These are phyloP conservation scores for Torymus texanus DNA, from an alignment of 2,888 invertebrate genomes.

Conservation along the genomic window DNA sequence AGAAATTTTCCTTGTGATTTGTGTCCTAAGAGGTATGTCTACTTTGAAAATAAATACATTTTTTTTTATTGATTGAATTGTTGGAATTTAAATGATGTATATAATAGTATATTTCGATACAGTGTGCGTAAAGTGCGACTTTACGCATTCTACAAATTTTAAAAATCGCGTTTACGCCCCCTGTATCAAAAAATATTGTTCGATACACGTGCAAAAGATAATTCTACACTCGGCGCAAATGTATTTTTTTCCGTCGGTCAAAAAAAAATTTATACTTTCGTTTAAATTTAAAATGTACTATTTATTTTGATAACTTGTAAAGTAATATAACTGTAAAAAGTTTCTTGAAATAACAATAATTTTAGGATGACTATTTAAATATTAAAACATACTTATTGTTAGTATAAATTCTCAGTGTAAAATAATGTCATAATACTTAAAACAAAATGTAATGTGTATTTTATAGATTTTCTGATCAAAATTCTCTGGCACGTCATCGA, in stretches of 20 bases:
- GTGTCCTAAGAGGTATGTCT: constrained; percentile 71
- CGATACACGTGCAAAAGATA: too few species aligned
- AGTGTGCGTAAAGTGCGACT: too few species aligned
- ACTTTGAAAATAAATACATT: background rate
- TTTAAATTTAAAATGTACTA: background rate
- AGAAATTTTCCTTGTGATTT: constrained; percentile 73
- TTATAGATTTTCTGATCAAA: constrained; percentile 70
- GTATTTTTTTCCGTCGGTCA: too few species aligned
- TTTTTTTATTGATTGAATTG: background rate
- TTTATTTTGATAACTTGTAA: too few species aligned
- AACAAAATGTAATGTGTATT: background rate
- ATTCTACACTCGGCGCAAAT: too few species aligned
- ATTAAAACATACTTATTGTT: background rate
- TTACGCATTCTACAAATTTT: too few species aligned
- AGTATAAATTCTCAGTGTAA: background rate
- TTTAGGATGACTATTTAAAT: constrained; percentile 15
- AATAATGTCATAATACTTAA: constrained; percentile 9
- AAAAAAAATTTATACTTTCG: background rate
- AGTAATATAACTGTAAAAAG: background rate
- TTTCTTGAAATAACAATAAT: constrained; percentile 9
- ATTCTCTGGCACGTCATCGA: constrained; percentile 71
- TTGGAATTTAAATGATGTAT: too few species aligned
- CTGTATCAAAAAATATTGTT: too few species aligned
- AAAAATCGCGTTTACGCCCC: too few species aligned
- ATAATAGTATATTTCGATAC: too few species aligned